These are phyloP conservation scores for Trichonephila clavipes DNA, from an alignment of 1,140 invertebrate genomes.

Conservation along the genomic window DNA sequence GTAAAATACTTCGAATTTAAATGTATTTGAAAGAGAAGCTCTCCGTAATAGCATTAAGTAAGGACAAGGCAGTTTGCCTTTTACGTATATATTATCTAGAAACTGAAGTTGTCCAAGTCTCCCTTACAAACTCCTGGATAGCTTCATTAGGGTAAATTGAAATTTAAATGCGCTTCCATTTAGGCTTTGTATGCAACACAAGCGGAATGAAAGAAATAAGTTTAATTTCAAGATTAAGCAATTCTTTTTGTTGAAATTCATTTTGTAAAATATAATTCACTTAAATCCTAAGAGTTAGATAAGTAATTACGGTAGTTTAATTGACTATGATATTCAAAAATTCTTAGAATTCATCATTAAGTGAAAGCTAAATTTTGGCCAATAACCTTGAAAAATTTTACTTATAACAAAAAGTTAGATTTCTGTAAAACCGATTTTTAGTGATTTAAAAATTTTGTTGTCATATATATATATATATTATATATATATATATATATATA, in stretches of 20 bases:
- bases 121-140: neutral
- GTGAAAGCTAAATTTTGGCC: too few relatives aligned
- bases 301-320: too few relatives aligned
- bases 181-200: neutral
- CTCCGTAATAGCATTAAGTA: conserved; percentile 49
- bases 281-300: neutral
- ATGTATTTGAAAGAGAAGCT: conserved; percentile 41
- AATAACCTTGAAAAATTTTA: too few relatives aligned
- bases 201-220: neutral
- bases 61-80: neutral
- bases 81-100: conserved; percentile 4
- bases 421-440: too few relatives aligned
- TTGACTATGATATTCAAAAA: too few relatives aligned
- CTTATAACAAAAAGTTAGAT: too few relatives aligned
- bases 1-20: conserved; percentile 41
- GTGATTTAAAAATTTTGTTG: too few relatives aligned
- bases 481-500: too few relatives aligned
- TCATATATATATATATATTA: too few relatives aligned
- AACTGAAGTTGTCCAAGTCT: conserved; percentile 16
- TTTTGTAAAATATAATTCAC: neutral
- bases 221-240: neutral
- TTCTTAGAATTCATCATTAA: too few relatives aligned
- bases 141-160: conserved; percentile 38
- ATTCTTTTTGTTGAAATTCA: neutral
- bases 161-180: conserved; percentile 35